These are phyloP conservation scores for Triplophysa siluroides DNA, from an alignment of 2,113 vertebrate genomes.

Conservation along the genomic window DNA sequence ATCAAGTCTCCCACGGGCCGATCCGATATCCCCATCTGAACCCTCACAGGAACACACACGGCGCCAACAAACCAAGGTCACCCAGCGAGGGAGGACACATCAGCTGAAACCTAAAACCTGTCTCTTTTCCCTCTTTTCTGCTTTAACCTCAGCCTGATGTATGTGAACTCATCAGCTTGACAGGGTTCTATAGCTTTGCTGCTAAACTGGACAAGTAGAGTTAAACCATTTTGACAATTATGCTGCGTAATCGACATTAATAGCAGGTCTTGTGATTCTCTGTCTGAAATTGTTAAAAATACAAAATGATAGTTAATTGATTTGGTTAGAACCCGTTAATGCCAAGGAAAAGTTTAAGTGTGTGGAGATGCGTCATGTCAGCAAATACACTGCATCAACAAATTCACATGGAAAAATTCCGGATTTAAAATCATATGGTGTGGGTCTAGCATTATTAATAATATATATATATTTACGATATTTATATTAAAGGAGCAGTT, in stretches of 20 bases:
- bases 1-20: slow-evolving; percentile 63
- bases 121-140: slow-evolving; percentile 30
- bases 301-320: background rate
- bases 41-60: slow-evolving; percentile 47
- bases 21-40: slow-evolving; percentile 66
- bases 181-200: background rate
- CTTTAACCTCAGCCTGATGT: slow-evolving; percentile 12
- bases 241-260: background rate
- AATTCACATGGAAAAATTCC: too few relatives aligned
- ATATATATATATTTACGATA: too few relatives aligned
- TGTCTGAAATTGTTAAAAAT: too few relatives aligned
- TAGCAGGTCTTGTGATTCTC: too few relatives aligned
- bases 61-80: slow-evolving; percentile 70
- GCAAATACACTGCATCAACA: too few relatives aligned
- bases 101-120: slow-evolving; percentile 70
- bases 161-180: slow-evolving; percentile 7
- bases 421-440: too few relatives aligned
- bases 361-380: too few relatives aligned
- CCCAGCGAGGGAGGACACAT: slow-evolving; percentile 58
- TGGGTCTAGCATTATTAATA: too few relatives aligned
- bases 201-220: background rate
- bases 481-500: too few relatives aligned
- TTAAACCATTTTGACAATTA: background rate
- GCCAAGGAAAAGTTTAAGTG: too few relatives aligned
- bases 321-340: background rate